Evolutionary conservation across 1,140 invertebrate species (phyloP).

Genomic region (Drosophila trapezifrons): DNA sequence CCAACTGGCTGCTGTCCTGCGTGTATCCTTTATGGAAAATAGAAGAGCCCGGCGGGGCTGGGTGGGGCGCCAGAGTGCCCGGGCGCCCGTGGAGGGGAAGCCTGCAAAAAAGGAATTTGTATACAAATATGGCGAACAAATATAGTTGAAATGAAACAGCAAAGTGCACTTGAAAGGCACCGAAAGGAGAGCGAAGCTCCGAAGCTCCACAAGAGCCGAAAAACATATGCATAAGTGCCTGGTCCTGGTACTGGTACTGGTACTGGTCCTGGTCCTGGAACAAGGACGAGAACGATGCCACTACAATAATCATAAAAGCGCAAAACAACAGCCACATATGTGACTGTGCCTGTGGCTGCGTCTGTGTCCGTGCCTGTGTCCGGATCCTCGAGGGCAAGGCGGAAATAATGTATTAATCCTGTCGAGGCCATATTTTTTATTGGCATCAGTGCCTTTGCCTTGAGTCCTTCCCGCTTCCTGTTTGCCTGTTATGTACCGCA

Average conservation of each 20-base stretch:
- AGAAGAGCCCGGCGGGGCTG: slow-evolving; percentile 1
- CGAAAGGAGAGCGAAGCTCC: slow-evolving; percentile 23
- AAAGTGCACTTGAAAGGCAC: slow-evolving; percentile 75
- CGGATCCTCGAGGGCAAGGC: slow-evolving; percentile 31
- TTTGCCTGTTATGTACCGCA: slow-evolving; percentile 2
- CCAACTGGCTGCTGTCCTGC: slow-evolving; percentile 16
- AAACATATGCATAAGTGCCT: slow-evolving; percentile 77
- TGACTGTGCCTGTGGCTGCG: slow-evolving; percentile 6
- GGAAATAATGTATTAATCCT: slow-evolving; percentile 83
- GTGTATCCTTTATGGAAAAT: slow-evolving; percentile 41
- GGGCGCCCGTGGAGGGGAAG: not conserved
- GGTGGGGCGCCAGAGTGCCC: slow-evolving; percentile 3
- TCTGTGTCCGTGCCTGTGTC: not conserved
- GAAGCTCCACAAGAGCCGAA: slow-evolving; percentile 64
- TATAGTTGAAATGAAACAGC: slow-evolving; percentile 81
- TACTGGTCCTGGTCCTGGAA: slow-evolving; percentile 27
- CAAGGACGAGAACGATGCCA: slow-evolving; percentile 52
- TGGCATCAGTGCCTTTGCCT: slow-evolving; percentile 36
- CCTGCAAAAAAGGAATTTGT: slow-evolving; percentile 44
- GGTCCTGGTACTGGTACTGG: slow-evolving; percentile 14
- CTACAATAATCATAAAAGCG: slow-evolving; percentile 82
- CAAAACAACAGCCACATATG: slow-evolving; percentile 62
- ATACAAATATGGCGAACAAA: slow-evolving; percentile 79
- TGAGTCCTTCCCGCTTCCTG: slow-evolving; percentile 3
- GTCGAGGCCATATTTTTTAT: slow-evolving; percentile 84